Conservation (phyloP, 2,113 vertebrate genomes). For the Aviceda subcristata region DNA sequence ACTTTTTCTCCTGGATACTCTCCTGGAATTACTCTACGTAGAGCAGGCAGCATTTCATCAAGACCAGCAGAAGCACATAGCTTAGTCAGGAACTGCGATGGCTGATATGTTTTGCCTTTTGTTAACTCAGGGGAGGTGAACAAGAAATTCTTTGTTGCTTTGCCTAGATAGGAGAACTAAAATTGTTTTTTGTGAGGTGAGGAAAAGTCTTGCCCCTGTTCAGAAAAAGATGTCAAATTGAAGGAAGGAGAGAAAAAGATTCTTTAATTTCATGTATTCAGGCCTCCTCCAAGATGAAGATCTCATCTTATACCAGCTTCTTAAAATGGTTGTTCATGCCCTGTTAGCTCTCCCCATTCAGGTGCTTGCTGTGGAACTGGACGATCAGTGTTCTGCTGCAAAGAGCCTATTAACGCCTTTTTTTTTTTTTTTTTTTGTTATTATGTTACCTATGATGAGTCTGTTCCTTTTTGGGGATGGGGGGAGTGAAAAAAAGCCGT, state of each 20-base stretch:
- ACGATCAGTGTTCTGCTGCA: background rate
- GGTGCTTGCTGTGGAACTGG: background rate
- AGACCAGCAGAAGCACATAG: background rate
- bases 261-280: background rate
- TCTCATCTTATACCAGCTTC: background rate
- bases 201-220: background rate
- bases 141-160: background rate
- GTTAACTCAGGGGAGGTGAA: background rate
- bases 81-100: background rate
- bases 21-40: background rate
- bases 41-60: background rate
- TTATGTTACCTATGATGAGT: background rate
- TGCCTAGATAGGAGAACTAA: background rate
- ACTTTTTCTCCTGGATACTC: background rate
- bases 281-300: background rate
- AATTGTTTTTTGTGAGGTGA: background rate
- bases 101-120: background rate
- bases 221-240: background rate
- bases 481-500: background rate
- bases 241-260: background rate
- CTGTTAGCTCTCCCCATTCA: background rate
- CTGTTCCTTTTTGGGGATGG: background rate
- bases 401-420: background rate
- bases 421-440: background rate
- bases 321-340: background rate